phyloP scores from a whole-genome alignment of 2,888 invertebrate species.

The Cephalotes varians region DNA sequence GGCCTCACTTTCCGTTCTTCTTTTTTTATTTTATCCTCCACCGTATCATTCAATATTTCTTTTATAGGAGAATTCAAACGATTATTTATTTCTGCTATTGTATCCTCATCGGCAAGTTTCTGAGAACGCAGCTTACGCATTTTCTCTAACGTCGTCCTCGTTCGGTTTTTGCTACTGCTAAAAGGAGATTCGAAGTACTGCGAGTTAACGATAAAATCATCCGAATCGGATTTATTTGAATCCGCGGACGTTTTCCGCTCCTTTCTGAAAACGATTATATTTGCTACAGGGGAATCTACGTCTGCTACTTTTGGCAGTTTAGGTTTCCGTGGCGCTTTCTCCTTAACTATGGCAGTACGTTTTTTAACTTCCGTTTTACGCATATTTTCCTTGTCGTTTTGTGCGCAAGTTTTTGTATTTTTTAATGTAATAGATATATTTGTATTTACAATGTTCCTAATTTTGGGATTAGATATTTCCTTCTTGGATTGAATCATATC shows the following conservation, averaged over 20 bases:
- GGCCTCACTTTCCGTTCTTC: slow-evolving; percentile 31
- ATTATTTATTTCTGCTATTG: slow-evolving; percentile 11
- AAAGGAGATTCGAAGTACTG: slow-evolving; percentile 66
- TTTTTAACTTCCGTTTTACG: background rate
- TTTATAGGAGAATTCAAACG: background rate
- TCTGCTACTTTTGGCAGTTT: slow-evolving; percentile 57
- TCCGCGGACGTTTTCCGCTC: slow-evolving; percentile 72
- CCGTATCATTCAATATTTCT: background rate
- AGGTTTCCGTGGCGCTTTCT: slow-evolving; percentile 34
- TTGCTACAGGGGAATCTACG: slow-evolving; percentile 65
- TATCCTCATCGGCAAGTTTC: background rate
- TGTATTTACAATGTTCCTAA: slow-evolving; percentile 55
- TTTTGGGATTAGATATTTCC: slow-evolving; percentile 25
- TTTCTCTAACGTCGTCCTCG: slow-evolving; percentile 16
- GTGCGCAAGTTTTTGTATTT: slow-evolving; percentile 19
- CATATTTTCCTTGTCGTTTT: background rate
- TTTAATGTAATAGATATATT: slow-evolving; percentile 42
- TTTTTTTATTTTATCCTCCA: slow-evolving; percentile 4
- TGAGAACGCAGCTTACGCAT: slow-evolving; percentile 45
- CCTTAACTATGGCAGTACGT: background rate
- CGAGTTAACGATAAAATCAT: slow-evolving; percentile 78
- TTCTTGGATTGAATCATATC: slow-evolving; percentile 23
- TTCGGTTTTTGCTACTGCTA: background rate
- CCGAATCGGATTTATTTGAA: slow-evolving; percentile 81
- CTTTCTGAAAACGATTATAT: slow-evolving; percentile 65